Base-by-base conservation (phyloP, 2,113 vertebrate species). In the Regulus satrapa region DNA sequence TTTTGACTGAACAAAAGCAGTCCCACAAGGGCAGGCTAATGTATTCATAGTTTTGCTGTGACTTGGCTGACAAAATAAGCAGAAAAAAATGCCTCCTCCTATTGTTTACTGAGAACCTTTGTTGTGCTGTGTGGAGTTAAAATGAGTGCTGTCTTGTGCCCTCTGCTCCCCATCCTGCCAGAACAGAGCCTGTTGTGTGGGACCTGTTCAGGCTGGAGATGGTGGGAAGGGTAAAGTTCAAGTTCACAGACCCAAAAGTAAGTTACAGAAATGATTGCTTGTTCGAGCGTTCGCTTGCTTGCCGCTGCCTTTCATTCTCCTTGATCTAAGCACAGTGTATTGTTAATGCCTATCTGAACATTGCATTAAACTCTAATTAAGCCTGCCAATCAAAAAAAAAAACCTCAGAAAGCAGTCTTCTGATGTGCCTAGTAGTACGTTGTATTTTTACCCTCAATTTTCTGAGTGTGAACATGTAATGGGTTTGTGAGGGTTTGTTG, bases 201-300 rank as follows among this genome's bases (percentile, higher is more conserved):
- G 98, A 99, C 90, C 97, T 97, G 17, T 98, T 98, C 40, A 98
- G 98, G 89, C 98, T 98, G 51, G 97, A 98, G 92, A 98, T 99
- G 98, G 98, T 98, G 59, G 98, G 98, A 96, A 99, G 98, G 93
- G 97, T 98, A 94, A 99, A 99, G 97, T 98, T 97, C 96, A 99
- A 98, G 96, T 99, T 98, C 97, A 98, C 98, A 95, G 98, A 98
- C 95, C 98, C 98, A 28, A 98, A 98, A 97, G 98, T 99, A 97
- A 99, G 98, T 98, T 96, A 94, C 76, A 91, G 88, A 92, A 96
- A 77, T 89, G 68, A 77, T 51, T 58, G 36, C 59, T 88, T 82
- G 85, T 93, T 91, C 80, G 78, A 74, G 52, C 32, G 0, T 83
- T 92, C 2, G 4, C 80, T 86, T 45, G 49, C 75, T 88, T 74